Evolutionary conservation across 2,113 vertebrate species (phyloP), one percentile per base, ranked within the genome.

Genomic region (Hippocampus comes): DNA sequence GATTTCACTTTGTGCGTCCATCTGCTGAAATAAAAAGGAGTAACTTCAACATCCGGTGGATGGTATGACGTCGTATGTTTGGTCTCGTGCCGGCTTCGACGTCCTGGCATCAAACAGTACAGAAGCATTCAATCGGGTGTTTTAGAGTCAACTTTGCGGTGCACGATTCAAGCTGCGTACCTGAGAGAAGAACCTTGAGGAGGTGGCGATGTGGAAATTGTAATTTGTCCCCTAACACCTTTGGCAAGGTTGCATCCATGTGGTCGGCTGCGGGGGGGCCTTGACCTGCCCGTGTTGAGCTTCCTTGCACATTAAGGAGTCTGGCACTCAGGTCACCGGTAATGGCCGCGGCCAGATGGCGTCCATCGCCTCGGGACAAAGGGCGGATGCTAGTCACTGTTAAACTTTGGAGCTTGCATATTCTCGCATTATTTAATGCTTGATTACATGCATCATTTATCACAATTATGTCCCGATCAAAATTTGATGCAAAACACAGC

Each of bases 391-490:
- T 87, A 89, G 89, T 89, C 89, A 87, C 84, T 86, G 83, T 90
- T 90, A 91, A 87, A 87, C 84, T 91, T 90, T 91, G 86, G 87
- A 91, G 90, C 87, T 84, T 91, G 91, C 89, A 91, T 92, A 93
- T 93, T 92, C 84, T 80, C 73, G 85, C 88, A 88, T 90, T 92
- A 92, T 91, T 92, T 93, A 92, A 91, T 92, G 84, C 84, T 76
- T 90, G 89, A 93, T 93, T 93, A 93, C 91, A 93, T 92, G 91
- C 90, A 92, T 92, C 90, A 91, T 93, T 93, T 92, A 93, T 92
- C 89, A 89, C 91, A 92, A 93, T 93, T 92, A 93, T 92, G 91
- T 91, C 91, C 91, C 89, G 81, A 93, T 92, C 91, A 90, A 92
- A 92, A 88, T 89, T 90, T 89, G 89, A 91, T 92, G 88, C 86